phyloP scores from a whole-genome alignment of 1,140 invertebrate species.

The Brachionus manjavacas region DNA sequence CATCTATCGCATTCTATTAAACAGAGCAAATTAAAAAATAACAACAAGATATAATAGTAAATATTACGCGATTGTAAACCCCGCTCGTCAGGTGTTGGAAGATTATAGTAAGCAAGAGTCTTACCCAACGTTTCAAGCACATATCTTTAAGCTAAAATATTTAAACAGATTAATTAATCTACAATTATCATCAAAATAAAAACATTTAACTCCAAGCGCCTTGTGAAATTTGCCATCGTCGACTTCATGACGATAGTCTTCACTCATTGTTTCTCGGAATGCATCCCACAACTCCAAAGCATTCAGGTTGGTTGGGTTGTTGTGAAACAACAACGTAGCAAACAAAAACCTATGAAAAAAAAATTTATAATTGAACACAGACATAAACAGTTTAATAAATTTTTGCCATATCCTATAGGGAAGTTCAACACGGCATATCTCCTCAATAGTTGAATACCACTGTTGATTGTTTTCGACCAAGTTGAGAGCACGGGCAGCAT shows the following conservation, averaged over 20 bases:
- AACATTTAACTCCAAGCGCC: too few relatives aligned
- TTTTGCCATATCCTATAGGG: neutral
- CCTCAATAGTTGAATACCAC: neutral
- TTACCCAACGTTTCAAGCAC: neutral
- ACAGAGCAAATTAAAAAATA: neutral
- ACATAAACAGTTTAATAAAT: neutral
- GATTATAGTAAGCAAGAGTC: neutral
- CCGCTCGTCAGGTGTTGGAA: neutral
- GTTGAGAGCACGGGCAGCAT: neutral
- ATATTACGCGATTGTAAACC: neutral
- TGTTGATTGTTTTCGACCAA: neutral
- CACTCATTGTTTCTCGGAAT: too few relatives aligned
- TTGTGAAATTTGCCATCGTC: too few relatives aligned
- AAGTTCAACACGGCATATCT: neutral
- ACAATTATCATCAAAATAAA: too few relatives aligned
- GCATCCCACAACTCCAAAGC: neutral
- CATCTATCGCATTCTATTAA: neutral
- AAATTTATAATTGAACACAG: neutral
- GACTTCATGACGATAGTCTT: too few relatives aligned
- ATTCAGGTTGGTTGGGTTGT: neutral
- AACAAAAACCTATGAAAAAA: neutral
- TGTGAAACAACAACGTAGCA: neutral
- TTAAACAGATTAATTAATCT: neutral
- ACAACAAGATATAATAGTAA: neutral
- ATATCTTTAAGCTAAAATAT: too few relatives aligned